Percentiles rank a stretch among this genome's conserved stretches.
Evolutionary conservation across 2,888 invertebrate genomes (phyloP).

Genomic region (Drosophila bunnanda): DNA sequence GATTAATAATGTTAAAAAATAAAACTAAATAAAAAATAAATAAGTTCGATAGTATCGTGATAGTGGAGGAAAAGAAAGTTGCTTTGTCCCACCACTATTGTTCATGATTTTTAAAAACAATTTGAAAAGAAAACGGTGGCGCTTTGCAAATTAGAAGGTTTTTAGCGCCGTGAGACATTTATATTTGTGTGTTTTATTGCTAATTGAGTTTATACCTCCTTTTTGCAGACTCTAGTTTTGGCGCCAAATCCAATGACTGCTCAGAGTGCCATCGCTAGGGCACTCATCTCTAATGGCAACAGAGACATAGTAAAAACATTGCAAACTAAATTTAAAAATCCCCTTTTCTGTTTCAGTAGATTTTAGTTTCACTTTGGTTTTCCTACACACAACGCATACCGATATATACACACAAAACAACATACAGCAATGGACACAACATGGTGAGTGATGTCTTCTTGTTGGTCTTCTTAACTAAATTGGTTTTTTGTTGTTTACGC

Average conservation of each 20-base stretch:
- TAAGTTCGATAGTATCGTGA: too few relatives aligned
- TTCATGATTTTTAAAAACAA: not conserved
- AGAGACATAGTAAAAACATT: slow-evolving; percentile 15
- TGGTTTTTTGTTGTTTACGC: not conserved
- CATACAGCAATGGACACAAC: slow-evolving; percentile 14
- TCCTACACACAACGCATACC: not conserved
- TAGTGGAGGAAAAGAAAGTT: too few relatives aligned
- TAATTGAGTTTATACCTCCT: accelerated
- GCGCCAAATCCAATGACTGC: not conserved
- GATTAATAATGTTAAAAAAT: too few relatives aligned
- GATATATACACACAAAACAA: not conserved
- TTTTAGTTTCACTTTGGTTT: slow-evolving; percentile 13
- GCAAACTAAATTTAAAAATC: slow-evolving; percentile 10
- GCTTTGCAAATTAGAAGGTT: not conserved
- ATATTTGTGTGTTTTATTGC: too few relatives aligned
- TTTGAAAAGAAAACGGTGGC: not conserved
- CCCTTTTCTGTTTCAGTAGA: not conserved
- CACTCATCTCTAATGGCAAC: slow-evolving; percentile 41
- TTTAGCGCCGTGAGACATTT: not conserved
- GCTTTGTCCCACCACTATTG: too few relatives aligned
- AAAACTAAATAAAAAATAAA: too few relatives aligned
- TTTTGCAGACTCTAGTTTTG: not conserved
- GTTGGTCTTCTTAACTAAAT: not conserved
- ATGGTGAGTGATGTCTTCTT: slow-evolving; percentile 4
- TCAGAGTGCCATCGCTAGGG: slow-evolving; percentile 16